These are phyloP conservation scores for Globia sparganii DNA, from an alignment of 2,888 invertebrate species.

Conservation along the genomic window DNA sequence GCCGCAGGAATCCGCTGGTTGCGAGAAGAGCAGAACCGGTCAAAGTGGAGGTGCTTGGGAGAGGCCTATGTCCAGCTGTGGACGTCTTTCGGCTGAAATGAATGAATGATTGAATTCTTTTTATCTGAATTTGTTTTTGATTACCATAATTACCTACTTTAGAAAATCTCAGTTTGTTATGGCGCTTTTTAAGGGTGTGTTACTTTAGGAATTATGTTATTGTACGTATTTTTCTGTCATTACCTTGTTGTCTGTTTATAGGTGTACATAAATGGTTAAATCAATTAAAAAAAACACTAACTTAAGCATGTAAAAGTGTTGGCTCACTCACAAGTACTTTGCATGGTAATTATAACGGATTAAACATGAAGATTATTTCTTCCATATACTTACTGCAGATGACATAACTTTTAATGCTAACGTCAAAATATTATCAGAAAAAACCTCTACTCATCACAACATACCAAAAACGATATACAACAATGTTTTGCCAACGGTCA, in stretches of 20 bases:
- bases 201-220: not conserved
- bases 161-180: not conserved
- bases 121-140: not conserved
- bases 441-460: conserved; percentile 3
- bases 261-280: not conserved
- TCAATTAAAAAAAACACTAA: not conserved
- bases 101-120: no score
- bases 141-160: not conserved
- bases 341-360: not conserved
- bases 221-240: no score
- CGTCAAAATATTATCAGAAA: not conserved
- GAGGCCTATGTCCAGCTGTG: no score
- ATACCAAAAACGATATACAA: not conserved
- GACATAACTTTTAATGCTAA: not conserved
- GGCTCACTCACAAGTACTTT: not conserved
- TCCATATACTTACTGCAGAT: not conserved
- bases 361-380: not conserved
- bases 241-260: not conserved
- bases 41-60: not conserved
- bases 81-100: no score
- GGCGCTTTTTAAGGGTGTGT: not conserved
- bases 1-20: not conserved
- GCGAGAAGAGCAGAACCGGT: not conserved
- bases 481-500: conserved; percentile 13
- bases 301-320: not conserved